These are phyloP conservation scores for Hiodon tergisus DNA, from an alignment of 2,113 vertebrate genomes.

Conservation along the genomic window DNA sequence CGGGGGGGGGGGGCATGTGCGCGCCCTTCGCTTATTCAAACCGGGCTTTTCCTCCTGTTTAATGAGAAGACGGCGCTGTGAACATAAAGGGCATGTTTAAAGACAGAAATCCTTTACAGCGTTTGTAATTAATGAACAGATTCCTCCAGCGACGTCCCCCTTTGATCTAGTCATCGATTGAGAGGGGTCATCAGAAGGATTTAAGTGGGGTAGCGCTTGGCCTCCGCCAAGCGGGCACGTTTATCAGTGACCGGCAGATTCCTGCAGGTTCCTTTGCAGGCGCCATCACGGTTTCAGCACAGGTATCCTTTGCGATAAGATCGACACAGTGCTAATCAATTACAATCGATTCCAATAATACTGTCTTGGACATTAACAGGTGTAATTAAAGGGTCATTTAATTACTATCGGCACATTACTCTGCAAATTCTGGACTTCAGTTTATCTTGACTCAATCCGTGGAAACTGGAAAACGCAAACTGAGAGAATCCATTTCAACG, in stretches of 20 bases:
- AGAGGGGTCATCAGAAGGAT: slow-evolving; percentile 14
- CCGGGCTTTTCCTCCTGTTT: slow-evolving; percentile 13
- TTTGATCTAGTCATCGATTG: slow-evolving; percentile 25
- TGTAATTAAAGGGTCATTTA: too few relatives aligned
- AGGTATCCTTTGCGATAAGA: background rate
- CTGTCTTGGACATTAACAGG: too few relatives aligned
- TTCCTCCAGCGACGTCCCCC: slow-evolving; percentile 9
- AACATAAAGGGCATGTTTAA: slow-evolving; percentile 24
- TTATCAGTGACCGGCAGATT: background rate
- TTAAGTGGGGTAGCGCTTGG: slow-evolving; percentile 10
- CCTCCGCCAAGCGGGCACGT: background rate
- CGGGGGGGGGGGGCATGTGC: background rate
- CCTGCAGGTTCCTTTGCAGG: background rate
- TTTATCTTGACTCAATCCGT: too few relatives aligned
- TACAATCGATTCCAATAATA: too few relatives aligned
- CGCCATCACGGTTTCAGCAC: background rate
- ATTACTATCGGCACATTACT: too few relatives aligned
- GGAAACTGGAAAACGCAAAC: too few relatives aligned
- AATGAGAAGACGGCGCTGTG: slow-evolving; percentile 20
- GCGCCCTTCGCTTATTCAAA: slow-evolving; percentile 11
- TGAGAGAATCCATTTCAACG: too few relatives aligned
- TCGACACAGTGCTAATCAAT: background rate
- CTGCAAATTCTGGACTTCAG: too few relatives aligned
- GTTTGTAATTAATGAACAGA: slow-evolving; percentile 26
- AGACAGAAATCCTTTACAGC: slow-evolving; percentile 24